phyloP scores from a whole-genome alignment of 2,113 vertebrate species.

The Chitala chitala region DNA sequence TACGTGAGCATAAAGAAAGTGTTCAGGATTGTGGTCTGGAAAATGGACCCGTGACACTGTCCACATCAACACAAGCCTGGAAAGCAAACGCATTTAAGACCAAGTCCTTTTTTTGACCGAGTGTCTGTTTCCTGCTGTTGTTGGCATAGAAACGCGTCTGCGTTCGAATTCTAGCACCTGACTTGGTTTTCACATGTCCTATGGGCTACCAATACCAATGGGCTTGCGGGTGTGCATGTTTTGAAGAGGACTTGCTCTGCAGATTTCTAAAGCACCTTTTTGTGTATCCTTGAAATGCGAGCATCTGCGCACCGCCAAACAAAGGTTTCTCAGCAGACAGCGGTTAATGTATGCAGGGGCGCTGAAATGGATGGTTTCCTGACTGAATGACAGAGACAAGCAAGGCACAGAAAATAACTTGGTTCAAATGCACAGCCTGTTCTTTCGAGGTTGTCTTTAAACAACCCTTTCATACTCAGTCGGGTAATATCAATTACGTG shows the following conservation, averaged over 20 bases:
- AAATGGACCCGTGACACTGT: conserved; percentile 52
- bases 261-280: conserved; percentile 7
- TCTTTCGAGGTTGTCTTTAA: background rate
- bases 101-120: conserved; percentile 53
- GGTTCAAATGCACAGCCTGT: background rate
- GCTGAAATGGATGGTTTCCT: background rate
- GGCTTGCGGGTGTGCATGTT: background rate
- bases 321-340: conserved; percentile 17
- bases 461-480: background rate
- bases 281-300: background rate
- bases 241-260: conserved; percentile 2
- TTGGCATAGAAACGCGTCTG: conserved; percentile 75
- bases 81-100: conserved; percentile 22
- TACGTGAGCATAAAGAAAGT: conserved; percentile 49
- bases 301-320: background rate
- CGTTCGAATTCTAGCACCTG: conserved; percentile 68
- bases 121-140: conserved; percentile 59
- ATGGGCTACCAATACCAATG: conserved; percentile 11
- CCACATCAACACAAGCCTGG: conserved; percentile 57
- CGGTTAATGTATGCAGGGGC: conserved; percentile 4
- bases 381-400: background rate
- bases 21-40: conserved; percentile 59
- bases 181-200: conserved; percentile 36
- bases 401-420: background rate
- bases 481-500: background rate